Evolutionary conservation across 1,140 invertebrate species (phyloP), one percentile per base, ranked within the genome.

Genomic region (Drosophila burlai): DNA sequence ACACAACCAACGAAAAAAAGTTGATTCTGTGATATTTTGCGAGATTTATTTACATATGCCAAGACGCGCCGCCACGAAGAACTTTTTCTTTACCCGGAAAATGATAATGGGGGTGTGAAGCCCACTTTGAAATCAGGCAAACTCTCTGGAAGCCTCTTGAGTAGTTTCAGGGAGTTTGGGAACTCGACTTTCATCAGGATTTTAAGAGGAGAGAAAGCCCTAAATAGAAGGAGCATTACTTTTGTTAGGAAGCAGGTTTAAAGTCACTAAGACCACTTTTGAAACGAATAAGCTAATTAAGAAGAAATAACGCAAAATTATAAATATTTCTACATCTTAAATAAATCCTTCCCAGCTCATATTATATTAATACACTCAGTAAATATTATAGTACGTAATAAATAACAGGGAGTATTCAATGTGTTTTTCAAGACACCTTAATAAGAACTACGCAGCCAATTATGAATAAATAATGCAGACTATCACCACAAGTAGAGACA

Each of bases 31-130:
- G 81, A 75, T 75, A 72, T 81, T 78, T 71, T 69, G 78, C 47
- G 47, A 81, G 84, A 81, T 69, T 89, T 89, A 89, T 87, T 87
- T 87, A 87, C 83, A 87, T 87, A 84, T 84, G 81, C 69, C 81
- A 89, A 89, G 80, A 79, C 67, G 71, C 76, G 59, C 60, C 29
- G 26, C 34, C 49, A n/a, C 16, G 29, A 67, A 61, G 66, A 84
- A 81, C 69, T 87, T 89, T 77, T 71, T 40, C 75, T 76, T 77
- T 43, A 46, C 10, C 18, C 46, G 31, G 46, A 72, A 38, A 72
- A 60, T 55, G 24, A 55, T 55, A 55, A 55, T 36, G 38, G 47
- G 54, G 69, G 36, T 49, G 69, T 21, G 15, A 55, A 38, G 8
- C 43, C 16, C 52, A 49, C 13, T 34, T 31, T 36, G 16, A 18